Evolutionary conservation across 2,113 vertebrate species (phyloP), one percentile per base, ranked within the genome.

Genomic region (Polypterus senegalus): DNA sequence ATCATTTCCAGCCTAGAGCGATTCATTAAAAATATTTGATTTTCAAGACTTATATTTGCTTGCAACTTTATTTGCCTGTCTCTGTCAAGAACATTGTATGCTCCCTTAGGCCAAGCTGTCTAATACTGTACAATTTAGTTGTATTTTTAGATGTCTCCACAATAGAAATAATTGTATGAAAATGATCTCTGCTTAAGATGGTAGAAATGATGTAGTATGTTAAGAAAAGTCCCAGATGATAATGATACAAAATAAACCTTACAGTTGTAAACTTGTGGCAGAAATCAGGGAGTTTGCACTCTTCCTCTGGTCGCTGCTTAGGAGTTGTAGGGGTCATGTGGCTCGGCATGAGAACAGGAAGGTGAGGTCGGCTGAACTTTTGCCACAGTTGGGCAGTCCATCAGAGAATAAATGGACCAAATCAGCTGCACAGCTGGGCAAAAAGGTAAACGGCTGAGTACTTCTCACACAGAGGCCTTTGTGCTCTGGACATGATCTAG

Each of bases 321-420:
- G 71, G 70, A 48, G 54, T 79, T 77, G 82, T 76, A 83, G 72
- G 83, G 80, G 88, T 86, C 84, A 73, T 70, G 67, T 81, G 80
- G 74, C 80, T 78, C 76, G 78, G 79, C 84, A 86, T 87, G 83
- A 83, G 89, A 91, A 89, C 91, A 91, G 91, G 92, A 97, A 94
- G 91, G 90, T 89, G 85, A 88, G 88, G 82, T 77, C 70, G 75
- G 73, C 75, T 86, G 91, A 93, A 91, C 92, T 89, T 89, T 93
- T 91, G 84, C 89, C 91, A 91, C 76, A 71, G 83, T 86, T 70
- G 76, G 83, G 85, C 85, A 86, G 85, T 90, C 87, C 90, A 87
- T 94, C 93, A 94, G 86, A 79, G 83, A 88, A 86, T 85, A 92
- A 97, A 93, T 93, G 92, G 90, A 89, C 88, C 91, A 93, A 76